Evolutionary conservation across 64 coral and sea anemone species (phyloP).

Genomic region (Dendronephthya gigantea): DNA sequence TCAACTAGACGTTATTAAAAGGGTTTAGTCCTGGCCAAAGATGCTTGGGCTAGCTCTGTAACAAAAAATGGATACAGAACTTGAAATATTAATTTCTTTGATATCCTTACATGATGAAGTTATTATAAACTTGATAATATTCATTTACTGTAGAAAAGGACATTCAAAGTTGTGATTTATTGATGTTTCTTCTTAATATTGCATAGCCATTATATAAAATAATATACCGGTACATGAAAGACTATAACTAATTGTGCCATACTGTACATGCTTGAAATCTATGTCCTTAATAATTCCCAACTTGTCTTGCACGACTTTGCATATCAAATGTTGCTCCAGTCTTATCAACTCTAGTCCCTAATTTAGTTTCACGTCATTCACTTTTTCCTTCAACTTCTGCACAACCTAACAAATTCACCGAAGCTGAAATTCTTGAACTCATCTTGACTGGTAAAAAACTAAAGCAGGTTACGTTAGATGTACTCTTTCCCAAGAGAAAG

Average conservation of each 20-base stretch:
- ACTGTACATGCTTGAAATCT: neutral
- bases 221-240: neutral
- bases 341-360: neutral
- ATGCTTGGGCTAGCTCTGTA: neutral
- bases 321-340: neutral
- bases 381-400: neutral
- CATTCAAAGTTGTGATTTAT: neutral
- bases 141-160: neutral
- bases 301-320: neutral
- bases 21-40: too few relatives aligned
- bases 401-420: neutral
- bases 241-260: neutral
- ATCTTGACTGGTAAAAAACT: neutral
- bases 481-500: too few relatives aligned
- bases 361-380: neutral
- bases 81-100: neutral
- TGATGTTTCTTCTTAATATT: neutral
- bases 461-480: neutral
- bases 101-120: neutral
- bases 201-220: neutral
- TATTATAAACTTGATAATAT: neutral
- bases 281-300: neutral
- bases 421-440: neutral
- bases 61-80: too few relatives aligned
- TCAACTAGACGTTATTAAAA: too few relatives aligned